Evolutionary conservation across 2,797 vertebrate genomes (phyloP).

Genomic region (Distichodus sexfasciatus): DNA sequence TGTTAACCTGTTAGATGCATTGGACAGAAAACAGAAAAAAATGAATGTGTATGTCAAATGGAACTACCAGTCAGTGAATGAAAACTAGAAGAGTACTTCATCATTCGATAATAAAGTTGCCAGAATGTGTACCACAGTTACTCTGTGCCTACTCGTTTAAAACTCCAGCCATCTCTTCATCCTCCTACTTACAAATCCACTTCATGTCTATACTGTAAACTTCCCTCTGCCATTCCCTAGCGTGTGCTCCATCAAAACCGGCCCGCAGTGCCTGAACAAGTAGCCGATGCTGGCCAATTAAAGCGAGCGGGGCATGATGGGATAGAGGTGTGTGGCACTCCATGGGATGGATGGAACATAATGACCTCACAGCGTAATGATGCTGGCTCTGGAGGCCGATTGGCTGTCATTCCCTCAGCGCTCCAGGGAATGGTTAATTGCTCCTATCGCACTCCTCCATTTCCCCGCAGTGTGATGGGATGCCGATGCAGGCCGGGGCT

Average conservation of each 20-base stretch:
- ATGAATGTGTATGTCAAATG: no score
- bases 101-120: background rate
- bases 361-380: slow-evolving; percentile 68
- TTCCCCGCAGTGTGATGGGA: slow-evolving; percentile 64
- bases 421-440: slow-evolving; percentile 76
- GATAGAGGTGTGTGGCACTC: slow-evolving; percentile 54
- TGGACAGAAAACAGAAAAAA: no score
- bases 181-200: slow-evolving; percentile 56
- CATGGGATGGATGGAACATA: slow-evolving; percentile 66
- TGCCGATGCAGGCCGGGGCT: slow-evolving; percentile 68
- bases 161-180: background rate
- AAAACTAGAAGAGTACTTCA: no score
- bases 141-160: background rate
- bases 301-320: slow-evolving; percentile 66
- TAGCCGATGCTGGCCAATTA: slow-evolving; percentile 72
- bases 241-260: slow-evolving; percentile 66
- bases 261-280: slow-evolving; percentile 63
- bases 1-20: no score
- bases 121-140: background rate
- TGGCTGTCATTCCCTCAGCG: slow-evolving; percentile 66
- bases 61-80: no score
- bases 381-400: slow-evolving; percentile 63
- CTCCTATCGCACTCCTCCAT: slow-evolving; percentile 67
- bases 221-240: slow-evolving; percentile 63
- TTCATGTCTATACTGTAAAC: slow-evolving; percentile 55